These are phyloP conservation scores for Bellardia pandia DNA, from an alignment of 2,888 invertebrate species.

Conservation along the genomic window DNA sequence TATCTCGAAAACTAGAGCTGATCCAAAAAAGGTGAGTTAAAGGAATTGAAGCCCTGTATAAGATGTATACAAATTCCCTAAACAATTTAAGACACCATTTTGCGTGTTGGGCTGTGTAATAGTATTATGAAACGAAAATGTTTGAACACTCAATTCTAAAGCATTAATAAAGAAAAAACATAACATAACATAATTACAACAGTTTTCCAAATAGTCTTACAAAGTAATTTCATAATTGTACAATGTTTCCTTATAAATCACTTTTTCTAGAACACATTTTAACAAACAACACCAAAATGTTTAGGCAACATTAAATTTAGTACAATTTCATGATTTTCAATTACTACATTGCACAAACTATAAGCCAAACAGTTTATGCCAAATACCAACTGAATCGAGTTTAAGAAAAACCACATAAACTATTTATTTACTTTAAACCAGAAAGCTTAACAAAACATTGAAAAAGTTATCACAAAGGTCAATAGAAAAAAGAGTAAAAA, in stretches of 20 bases:
- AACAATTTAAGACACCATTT: too few species aligned
- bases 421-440: conserved; percentile 17
- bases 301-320: conserved; percentile 34
- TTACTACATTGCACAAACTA: conserved; percentile 41
- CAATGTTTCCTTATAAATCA: not conserved
- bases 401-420: conserved; percentile 14
- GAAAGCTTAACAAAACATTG: not conserved
- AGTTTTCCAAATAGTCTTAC: not conserved
- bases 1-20: too few species aligned
- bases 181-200: too few species aligned
- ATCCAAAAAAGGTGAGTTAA: too few species aligned
- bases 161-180: too few species aligned
- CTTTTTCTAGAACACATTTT: not conserved
- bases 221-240: not conserved
- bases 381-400: not conserved
- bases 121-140: too few species aligned
- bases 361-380: not conserved
- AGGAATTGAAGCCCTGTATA: too few species aligned
- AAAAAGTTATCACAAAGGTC: conserved; percentile 75
- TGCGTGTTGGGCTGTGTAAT: too few species aligned
- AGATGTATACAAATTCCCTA: too few species aligned
- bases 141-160: too few species aligned
- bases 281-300: not conserved
- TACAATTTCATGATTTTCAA: conserved; percentile 63
- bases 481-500: conserved; percentile 80